phyloP scores from a whole-genome alignment of 2,888 invertebrate genomes.

The Agrochola macilenta region DNA sequence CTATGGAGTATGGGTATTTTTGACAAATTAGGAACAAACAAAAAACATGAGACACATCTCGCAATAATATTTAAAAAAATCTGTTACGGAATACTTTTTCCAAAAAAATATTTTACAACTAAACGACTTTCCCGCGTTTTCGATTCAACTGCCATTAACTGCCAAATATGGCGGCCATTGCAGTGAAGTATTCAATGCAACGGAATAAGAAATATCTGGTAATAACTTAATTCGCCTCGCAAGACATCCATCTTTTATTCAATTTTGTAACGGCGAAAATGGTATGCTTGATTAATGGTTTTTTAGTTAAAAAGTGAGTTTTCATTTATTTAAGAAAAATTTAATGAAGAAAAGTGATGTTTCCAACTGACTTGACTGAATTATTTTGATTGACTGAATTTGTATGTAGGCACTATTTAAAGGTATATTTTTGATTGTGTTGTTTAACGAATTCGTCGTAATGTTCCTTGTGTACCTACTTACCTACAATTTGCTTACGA shows the following conservation, averaged over 20 bases:
- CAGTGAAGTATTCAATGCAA: constrained; percentile 70
- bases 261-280: constrained; percentile 76
- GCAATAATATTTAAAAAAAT: constrained; percentile 1
- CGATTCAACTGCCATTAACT: constrained; percentile 59
- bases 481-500: background rate
- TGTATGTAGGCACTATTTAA: background rate
- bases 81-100: constrained; percentile 11
- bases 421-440: background rate
- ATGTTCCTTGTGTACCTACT: background rate
- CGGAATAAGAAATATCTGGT: constrained; percentile 72
- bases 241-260: constrained; percentile 75
- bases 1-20: background rate
- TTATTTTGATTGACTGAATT: background rate
- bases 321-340: background rate
- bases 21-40: background rate
- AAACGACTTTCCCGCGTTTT: constrained; percentile 46
- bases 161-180: constrained; percentile 65
- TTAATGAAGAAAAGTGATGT: background rate
- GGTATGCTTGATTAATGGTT: constrained; percentile 70
- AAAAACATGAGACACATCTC: too few relatives aligned
- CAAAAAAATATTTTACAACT: constrained; percentile 32
- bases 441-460: background rate
- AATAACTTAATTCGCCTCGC: constrained; percentile 80
- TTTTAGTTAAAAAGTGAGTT: constrained; percentile 11
- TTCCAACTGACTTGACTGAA: background rate